Base-by-base conservation (phyloP, 2,797 vertebrate species). In the Moxostoma hubbsi region DNA sequence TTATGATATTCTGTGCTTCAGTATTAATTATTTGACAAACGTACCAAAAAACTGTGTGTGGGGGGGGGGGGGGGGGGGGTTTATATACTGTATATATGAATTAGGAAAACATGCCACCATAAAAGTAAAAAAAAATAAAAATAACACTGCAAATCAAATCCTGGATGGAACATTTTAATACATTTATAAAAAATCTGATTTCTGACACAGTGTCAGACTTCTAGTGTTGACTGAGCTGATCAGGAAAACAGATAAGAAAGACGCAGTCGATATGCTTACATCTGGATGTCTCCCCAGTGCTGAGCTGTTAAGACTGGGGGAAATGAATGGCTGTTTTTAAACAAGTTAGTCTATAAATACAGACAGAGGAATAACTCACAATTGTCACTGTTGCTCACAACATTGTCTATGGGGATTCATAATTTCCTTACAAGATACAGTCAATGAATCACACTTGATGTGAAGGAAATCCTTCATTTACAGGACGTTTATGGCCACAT, bases 271-370 rank as follows among this genome's bases (percentile, higher is more conserved):
- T 72, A 15, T 5, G 59, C n/a, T 57, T 73, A 6, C 5, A 16
- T 58, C 61, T 72, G 59, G 43, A 72, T 0, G 6, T 63, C 79
- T 80, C 46, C 47, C 46, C 68, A 6, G 68, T 80, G 81, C 69
- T 71, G 68, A 79, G 43, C 61, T 78, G 55, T 71, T 77, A 55
- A 63, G n/a, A 49, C 62, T 80, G 50, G 80, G 75, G 66, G 69
- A 73, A 58, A 79, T 9, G 16, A 54, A 10, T 66, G 66, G 57
- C 73, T 66, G 67, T n/a, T 57, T 62, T 83, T 73, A 57, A 24
- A 64, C 59, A 61, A 85, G 54, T 62, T 53, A 7, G 49, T 63
- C 11, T 45, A 68, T 47, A 70, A 77, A 70, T 49, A 79, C 67
- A 79, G 77, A 79, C 58, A 79, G 36, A 50, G 12, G 6, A 51